A percentile compares a stretch with the other conserved stretches of the same genome.
Conservation (phyloP, 2,797 vertebrate genomes). For the Macropus fuliginosus region DNA sequence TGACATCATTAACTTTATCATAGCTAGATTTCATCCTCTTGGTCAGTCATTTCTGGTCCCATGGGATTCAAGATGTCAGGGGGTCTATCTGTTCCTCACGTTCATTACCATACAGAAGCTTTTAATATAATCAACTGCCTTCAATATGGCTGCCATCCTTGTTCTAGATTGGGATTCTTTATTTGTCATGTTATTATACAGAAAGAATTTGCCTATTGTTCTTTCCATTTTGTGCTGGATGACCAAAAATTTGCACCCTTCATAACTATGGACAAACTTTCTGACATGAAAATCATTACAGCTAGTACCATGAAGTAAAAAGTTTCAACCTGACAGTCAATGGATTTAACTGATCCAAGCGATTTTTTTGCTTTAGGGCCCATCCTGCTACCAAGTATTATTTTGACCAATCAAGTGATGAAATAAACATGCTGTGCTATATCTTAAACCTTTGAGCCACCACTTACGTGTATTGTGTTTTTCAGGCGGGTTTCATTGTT, state of each 20-base stretch:
- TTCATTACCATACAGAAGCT: neutral
- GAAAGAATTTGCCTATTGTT: accelerated
- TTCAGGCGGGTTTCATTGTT: neutral
- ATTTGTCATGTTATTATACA: too few species aligned
- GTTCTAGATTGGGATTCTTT: too few species aligned
- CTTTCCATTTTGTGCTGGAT: neutral
- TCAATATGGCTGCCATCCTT: too few species aligned
- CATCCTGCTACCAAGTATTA: neutral
- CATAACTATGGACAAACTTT: neutral
- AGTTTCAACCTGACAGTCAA: neutral
- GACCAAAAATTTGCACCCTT: neutral
- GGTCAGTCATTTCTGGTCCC: neutral
- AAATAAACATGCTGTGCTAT: neutral
- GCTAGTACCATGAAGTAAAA: neutral
- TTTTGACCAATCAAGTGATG: neutral
- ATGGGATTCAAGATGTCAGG: neutral
- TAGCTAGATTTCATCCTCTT: neutral
- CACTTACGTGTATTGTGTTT: neutral
- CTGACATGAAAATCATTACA: neutral
- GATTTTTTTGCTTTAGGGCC: neutral
- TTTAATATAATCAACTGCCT: neutral
- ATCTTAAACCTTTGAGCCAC: neutral
- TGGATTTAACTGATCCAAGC: neutral
- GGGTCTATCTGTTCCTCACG: neutral
- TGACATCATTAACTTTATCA: neutral